Conservation (phyloP, 2,797 vertebrate genomes). For the Synaphobranchus kaupii region DNA sequence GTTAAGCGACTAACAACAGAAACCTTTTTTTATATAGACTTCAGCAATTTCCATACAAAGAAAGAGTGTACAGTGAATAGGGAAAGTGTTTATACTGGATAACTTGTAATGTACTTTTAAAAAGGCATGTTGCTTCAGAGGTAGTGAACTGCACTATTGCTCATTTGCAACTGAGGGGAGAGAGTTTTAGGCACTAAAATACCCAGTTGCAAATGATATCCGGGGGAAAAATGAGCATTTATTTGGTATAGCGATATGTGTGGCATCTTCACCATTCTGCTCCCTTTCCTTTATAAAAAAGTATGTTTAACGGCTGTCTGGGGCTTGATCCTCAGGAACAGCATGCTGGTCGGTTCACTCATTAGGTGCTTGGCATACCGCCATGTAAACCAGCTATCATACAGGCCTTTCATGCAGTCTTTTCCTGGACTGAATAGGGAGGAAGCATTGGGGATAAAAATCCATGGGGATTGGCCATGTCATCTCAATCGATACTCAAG, state of each 20-base stretch:
- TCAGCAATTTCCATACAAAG: constrained; percentile 13
- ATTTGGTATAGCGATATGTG: neutral
- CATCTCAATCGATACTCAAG: constrained; percentile 46
- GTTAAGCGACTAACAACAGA: neutral
- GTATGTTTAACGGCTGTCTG: neutral
- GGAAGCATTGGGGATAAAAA: constrained; percentile 62
- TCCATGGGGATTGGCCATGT: constrained; percentile 44
- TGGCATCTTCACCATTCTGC: constrained; percentile 8
- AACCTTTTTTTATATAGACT: constrained; percentile 26
- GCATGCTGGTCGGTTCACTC: constrained; percentile 69
- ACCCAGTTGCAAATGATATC: neutral
- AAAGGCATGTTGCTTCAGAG: constrained; percentile 23
- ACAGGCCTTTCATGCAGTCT: neutral
- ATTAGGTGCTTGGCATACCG: constrained; percentile 56
- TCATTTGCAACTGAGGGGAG: constrained; percentile 16
- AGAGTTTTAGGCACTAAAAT: neutral
- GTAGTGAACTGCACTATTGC: neutral
- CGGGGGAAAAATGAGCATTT: neutral
- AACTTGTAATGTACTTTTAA: constrained; percentile 13
- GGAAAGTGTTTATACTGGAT: neutral
- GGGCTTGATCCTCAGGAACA: neutral
- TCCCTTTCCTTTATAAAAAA: neutral
- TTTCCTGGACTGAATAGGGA: constrained; percentile 65
- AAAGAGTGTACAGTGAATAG: constrained; percentile 21
- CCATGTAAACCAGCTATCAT: neutral